Base-by-base conservation (phyloP, 2,113 vertebrate genomes). In the Pseudorhombus dupliciocellatus region DNA sequence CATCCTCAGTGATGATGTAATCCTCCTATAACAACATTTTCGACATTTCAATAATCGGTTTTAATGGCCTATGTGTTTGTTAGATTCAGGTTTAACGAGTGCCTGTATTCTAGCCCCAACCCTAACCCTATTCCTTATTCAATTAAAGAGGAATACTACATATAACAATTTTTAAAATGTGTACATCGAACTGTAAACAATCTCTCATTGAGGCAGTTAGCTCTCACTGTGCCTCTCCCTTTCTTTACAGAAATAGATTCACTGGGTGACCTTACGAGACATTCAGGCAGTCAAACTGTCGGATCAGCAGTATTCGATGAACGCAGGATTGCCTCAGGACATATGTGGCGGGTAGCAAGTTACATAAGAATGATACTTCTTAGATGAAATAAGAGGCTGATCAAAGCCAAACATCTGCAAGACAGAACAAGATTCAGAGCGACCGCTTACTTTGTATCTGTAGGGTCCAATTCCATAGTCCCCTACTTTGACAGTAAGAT, bases 401-500 rank as follows among this genome's bases (percentile, higher is more conserved):
- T 81, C 57, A 71, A 51, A 76, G 21, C 54, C 20, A 64, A 77
- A 63, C 22, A 73, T 46, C 44, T 63, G 55, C 52, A 68, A 55
- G 22, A 9, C 63, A 51, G 24, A 15, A 37, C 34, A 37, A 22
- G 0, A 52, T 62, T 48, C 69, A 21, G 14, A 3, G 7, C 67
- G 54, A 62, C 20, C 55, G 56, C 93, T 94, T 91, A 98, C 98
- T 95, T 98, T 97, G 71, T 95, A 97, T 85, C 95, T 95, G 70
- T 94, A 96, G 86, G 95, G 94, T 75, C 98, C 98, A 69, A 97
- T 96, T 12, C 96, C 96, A 30, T 98, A 99, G 87, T 99, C 97
- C 73, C 98, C 98, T 63, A 99, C 93, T 95, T 97, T 99, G 77
- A 98, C 96, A 16, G 96, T 98, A 79, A 98, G 92, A 85, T 99